Evolutionary conservation across 2,888 invertebrate species (phyloP), one percentile per base, ranked within the genome.

Genomic region (Coleophora deauratella): DNA sequence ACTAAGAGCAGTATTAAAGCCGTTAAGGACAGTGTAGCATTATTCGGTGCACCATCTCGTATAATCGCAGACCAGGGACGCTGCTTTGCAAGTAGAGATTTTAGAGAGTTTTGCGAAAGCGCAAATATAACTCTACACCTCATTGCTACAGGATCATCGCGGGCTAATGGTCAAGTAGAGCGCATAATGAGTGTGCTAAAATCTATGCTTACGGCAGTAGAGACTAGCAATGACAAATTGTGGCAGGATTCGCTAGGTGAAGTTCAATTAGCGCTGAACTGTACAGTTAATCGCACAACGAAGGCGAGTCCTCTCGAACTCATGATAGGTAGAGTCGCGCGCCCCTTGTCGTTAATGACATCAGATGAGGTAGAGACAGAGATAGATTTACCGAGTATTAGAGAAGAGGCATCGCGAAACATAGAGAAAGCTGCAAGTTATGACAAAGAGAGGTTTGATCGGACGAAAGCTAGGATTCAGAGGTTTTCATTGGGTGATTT

Each of bases 101-200:
- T 46, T 32, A 15, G 9, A 27, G 37, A 37, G 0, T 47, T 52
- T 35, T 61, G 58, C 39, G 46, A 38, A 2, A 31, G 40, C 3
- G 47, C 53, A 10, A 36, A 39, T 33, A 46, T 54, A 2, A 9
- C 35, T 1, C 27, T 61, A 4, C 55, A 59, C 42, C 31, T 58
- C 1, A 59, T 59, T 27, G 53, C 59, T 4, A 54, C 55, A 11
- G 59, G 59, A 4, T 27, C 46, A 6, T 35, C 40, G 13, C 49
- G 62, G 6, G 59, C 56, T 8, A 62, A 63, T 38, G 58, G 54
- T 10, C 56, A 59, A 33, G 58, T 57, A 2, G 57, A 62, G 31
- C 48, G 59, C 0, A 42, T 56, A 0, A 56, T 59, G 52, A 45
- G 46, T n/a, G 46, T 42, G 2, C 35, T 56, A 7, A 51, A 55